A percentile compares a stretch with the other conserved stretches of the same genome.
phyloP scores from a whole-genome alignment of 2,113 vertebrate species.

The Crocuta crocuta region DNA sequence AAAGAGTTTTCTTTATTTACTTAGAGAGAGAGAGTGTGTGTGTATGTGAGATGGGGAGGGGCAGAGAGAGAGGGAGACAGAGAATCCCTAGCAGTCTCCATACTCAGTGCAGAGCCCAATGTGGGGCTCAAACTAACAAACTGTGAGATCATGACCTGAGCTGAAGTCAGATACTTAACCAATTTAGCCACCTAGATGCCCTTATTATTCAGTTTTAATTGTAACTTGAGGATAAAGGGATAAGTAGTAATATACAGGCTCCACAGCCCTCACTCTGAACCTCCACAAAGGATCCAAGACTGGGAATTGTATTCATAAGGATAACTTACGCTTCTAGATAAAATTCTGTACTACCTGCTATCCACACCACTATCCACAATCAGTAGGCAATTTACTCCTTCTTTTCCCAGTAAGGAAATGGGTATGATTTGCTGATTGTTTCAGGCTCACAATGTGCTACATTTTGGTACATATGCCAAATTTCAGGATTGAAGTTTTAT shows the following conservation, averaged over 20 bases:
- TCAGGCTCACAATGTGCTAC: not conserved
- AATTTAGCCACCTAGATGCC: too few species aligned
- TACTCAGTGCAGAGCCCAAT: too few species aligned
- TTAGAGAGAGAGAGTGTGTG: too few species aligned
- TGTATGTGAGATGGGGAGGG: too few species aligned
- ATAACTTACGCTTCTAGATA: not conserved
- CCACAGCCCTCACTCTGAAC: not conserved
- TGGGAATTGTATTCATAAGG: not conserved
- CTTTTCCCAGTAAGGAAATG: constrained; percentile 14
- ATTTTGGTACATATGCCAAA: constrained; percentile 26
- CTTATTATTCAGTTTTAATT: not conserved
- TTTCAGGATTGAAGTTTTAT: not conserved
- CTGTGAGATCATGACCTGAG: too few species aligned
- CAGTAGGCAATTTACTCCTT: not conserved
- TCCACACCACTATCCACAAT: not conserved
- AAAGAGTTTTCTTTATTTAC: too few species aligned
- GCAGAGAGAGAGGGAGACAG: too few species aligned
- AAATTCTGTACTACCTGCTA: not conserved
- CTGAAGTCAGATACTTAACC: too few species aligned
- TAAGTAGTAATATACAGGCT: not conserved
- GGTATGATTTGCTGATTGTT: not conserved
- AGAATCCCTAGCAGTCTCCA: too few species aligned
- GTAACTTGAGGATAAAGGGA: not conserved
- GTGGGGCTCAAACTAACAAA: too few species aligned
- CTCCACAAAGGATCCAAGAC: not conserved